These are phyloP conservation scores for Scaptomyza parva DNA, from an alignment of 2,888 invertebrate genomes.

Conservation along the genomic window DNA sequence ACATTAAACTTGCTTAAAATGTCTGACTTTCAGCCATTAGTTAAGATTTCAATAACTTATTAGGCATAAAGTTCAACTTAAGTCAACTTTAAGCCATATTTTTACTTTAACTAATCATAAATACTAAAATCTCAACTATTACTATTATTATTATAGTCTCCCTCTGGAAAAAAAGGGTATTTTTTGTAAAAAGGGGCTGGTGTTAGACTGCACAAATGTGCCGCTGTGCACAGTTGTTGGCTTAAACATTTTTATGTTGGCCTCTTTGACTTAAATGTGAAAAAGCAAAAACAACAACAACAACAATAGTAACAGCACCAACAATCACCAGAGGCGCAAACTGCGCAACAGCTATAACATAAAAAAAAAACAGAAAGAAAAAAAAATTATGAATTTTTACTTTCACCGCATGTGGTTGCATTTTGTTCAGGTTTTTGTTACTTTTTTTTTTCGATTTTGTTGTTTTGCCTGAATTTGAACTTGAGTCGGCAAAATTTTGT, in stretches of 20 bases:
- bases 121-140: too few relatives aligned
- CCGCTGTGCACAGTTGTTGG: constrained; percentile 66
- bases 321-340: constrained; percentile 11
- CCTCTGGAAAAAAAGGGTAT: constrained; percentile 15
- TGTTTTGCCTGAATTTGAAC: constrained; percentile 72
- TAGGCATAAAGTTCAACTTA: too few relatives aligned
- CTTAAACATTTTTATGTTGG: constrained; percentile 67
- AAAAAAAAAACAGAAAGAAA: constrained; percentile 23
- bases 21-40: too few relatives aligned
- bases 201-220: constrained; percentile 48
- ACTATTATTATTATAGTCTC: background rate
- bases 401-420: constrained; percentile 81
- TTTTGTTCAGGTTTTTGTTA: constrained; percentile 61
- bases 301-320: constrained; percentile 20
- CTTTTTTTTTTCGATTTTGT: too few relatives aligned
- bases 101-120: too few relatives aligned
- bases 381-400: constrained; percentile 82
- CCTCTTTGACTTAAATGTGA: constrained; percentile 66
- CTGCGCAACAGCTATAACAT: constrained; percentile 9
- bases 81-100: too few relatives aligned
- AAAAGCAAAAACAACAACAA: constrained; percentile 19
- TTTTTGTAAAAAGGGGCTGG: constrained; percentile 63
- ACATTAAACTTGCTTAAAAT: too few relatives aligned
- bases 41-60: too few relatives aligned
- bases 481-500: constrained; percentile 55